Evolutionary conservation across 2,888 invertebrate genomes (phyloP).

Genomic region (Conchocele bisecta): DNA sequence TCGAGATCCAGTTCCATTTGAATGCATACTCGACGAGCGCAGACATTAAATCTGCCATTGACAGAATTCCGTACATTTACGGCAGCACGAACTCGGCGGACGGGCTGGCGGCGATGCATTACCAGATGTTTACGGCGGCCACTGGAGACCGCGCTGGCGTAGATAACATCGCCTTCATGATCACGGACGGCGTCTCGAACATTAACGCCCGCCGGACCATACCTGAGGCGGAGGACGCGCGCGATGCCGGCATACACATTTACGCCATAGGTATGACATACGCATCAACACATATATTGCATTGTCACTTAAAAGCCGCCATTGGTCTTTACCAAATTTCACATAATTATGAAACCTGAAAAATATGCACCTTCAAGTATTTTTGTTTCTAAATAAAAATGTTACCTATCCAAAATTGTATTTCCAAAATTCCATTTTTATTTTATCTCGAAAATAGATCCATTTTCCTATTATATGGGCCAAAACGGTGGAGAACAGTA

Average conservation of each 20-base stretch:
- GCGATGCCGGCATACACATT: slow-evolving; percentile 45
- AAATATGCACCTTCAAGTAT: too few relatives aligned
- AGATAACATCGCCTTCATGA: slow-evolving; percentile 71
- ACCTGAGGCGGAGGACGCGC: slow-evolving; percentile 64
- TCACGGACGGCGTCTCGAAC: slow-evolving; percentile 79
- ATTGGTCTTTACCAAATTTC: too few relatives aligned
- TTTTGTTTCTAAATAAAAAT: too few relatives aligned
- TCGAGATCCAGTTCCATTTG: slow-evolving; percentile 61
- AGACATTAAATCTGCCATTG: slow-evolving; percentile 65
- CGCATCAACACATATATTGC: too few relatives aligned
- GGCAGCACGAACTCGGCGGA: slow-evolving; percentile 78
- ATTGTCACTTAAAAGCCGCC: too few relatives aligned
- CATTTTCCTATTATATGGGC: too few relatives aligned
- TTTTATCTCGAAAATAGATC: too few relatives aligned
- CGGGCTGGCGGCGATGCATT: slow-evolving; percentile 72
- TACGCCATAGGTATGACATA: slow-evolving; percentile 61
- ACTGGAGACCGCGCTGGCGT: slow-evolving; percentile 74
- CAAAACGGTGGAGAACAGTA: too few relatives aligned
- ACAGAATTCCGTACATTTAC: slow-evolving; percentile 66
- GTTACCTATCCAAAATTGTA: too few relatives aligned
- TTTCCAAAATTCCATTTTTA: too few relatives aligned
- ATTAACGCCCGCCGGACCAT: slow-evolving; percentile 73
- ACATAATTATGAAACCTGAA: too few relatives aligned
- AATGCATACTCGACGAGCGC: slow-evolving; percentile 59
- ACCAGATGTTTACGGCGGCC: slow-evolving; percentile 63